Evolutionary conservation across 2,113 vertebrate species (phyloP).

Genomic region (Falco punctatus): DNA sequence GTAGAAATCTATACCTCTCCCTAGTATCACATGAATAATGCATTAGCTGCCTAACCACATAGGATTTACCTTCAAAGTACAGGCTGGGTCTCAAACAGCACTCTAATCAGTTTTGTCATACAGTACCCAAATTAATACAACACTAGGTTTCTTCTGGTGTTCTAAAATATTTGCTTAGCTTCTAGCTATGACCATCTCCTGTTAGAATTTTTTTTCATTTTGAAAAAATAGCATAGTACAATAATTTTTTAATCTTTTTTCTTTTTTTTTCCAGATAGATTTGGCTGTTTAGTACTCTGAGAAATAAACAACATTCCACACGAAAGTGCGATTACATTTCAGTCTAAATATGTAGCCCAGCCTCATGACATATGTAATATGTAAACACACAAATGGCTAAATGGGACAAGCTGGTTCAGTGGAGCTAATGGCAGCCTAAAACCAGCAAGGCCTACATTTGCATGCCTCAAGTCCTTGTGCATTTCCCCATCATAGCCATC

Average conservation of each 20-base stretch:
- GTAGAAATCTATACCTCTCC: slow-evolving; percentile 47
- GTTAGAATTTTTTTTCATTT: background rate
- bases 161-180: background rate
- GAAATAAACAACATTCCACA: background rate
- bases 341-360: background rate
- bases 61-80: background rate
- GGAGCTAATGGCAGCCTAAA: background rate
- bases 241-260: background rate
- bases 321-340: background rate
- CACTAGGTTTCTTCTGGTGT: background rate
- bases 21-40: slow-evolving; percentile 20
- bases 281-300: background rate
- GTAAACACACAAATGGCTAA: background rate
- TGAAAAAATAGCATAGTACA: background rate
- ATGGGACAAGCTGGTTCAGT: background rate
- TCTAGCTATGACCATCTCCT: background rate
- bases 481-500: background rate
- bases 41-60: background rate
- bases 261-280: background rate
- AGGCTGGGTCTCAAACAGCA: background rate
- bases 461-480: background rate
- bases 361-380: background rate
- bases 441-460: background rate
- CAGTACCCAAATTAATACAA: background rate
- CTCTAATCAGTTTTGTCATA: background rate